Conservation (phyloP, 2,113 vertebrate species). For the Candoia aspera region DNA sequence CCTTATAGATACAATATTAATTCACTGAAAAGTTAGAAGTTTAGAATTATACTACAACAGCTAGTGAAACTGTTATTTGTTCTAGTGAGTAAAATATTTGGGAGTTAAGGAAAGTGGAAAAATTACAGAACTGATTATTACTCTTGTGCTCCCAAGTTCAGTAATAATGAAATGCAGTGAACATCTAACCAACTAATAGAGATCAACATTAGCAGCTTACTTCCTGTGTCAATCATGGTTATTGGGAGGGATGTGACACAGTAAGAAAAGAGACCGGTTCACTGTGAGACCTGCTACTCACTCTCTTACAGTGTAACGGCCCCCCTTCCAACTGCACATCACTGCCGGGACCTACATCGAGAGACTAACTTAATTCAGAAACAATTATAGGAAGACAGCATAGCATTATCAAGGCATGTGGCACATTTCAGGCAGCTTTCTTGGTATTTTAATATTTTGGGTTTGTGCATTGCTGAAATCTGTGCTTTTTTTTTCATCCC, state of each 20-base stretch:
- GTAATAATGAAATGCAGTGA: neutral
- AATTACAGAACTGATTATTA: neutral
- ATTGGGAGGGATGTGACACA: constrained; percentile 66
- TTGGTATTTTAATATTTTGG: neutral
- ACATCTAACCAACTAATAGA: neutral
- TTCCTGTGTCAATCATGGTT: neutral
- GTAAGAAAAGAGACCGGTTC: constrained; percentile 99
- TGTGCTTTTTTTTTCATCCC: neutral
- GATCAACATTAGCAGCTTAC: neutral
- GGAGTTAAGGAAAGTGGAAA: accelerated
- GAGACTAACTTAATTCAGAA: accelerated
- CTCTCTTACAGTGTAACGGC: constrained; percentile 99
- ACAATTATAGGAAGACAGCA: neutral
- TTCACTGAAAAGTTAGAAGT: neutral
- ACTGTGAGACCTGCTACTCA: constrained; percentile 98
- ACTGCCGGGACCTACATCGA: neutral
- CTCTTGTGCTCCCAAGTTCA: neutral
- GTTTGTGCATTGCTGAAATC: accelerated
- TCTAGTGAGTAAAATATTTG: neutral
- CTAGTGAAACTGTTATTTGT: neutral
- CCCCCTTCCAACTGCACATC: constrained; percentile 84
- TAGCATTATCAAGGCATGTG: neutral
- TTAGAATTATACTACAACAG: neutral
- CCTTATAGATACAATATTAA: neutral
- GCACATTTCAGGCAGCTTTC: accelerated